Evolutionary conservation across 2,113 vertebrate genomes (phyloP).

Genomic region (Asarcornis scutulata): DNA sequence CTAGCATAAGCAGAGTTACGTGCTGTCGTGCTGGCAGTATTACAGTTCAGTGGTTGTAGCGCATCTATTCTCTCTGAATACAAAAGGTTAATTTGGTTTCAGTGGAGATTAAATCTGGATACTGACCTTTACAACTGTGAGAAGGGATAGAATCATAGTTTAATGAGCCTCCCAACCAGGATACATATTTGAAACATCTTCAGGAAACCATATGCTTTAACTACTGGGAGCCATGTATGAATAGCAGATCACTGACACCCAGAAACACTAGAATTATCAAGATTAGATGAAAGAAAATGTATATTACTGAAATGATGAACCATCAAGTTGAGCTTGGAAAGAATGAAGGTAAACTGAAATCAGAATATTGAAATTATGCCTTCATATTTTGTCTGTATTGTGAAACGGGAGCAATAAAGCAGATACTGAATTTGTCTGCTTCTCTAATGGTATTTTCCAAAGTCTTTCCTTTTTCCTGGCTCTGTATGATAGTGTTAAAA

Average conservation of each 20-base stretch:
- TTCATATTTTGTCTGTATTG: not conserved
- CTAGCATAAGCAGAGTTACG: conserved; percentile 3
- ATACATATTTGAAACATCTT: conserved; percentile 54
- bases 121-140: conserved; percentile 74
- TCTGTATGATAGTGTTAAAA: not conserved
- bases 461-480: not conserved
- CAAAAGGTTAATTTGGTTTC: conserved; percentile 67
- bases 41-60: not conserved
- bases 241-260: not conserved
- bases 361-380: not conserved
- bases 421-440: not conserved
- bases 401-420: not conserved
- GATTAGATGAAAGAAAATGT: not conserved
- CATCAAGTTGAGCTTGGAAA: not conserved
- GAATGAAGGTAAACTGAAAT: not conserved
- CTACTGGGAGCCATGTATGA: conserved; percentile 7
- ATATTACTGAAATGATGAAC: not conserved
- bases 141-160: conserved; percentile 64
- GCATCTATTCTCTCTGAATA: conserved; percentile 62
- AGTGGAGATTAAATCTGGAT: conserved; percentile 60
- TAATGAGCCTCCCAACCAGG: conserved; percentile 71
- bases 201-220: conserved; percentile 35
- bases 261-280: not conserved
- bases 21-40: not conserved
- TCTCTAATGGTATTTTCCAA: not conserved